A percentile compares a stretch with the other conserved stretches of the same genome.
phyloP scores from a whole-genome alignment of 2,113 vertebrate species.

The Petaurus breviceps region DNA sequence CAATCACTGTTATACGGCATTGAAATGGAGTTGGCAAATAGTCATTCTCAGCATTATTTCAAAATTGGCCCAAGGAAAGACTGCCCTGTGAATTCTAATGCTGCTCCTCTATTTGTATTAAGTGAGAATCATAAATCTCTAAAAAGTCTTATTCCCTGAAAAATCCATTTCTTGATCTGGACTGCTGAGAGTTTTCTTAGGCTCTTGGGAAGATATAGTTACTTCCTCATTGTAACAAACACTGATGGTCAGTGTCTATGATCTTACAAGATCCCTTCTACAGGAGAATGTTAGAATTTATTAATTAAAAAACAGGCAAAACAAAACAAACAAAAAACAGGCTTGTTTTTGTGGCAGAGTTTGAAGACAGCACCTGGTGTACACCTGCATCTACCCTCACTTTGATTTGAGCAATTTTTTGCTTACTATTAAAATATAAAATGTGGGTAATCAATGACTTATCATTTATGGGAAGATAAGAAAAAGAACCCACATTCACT shows the following conservation, averaged over 20 bases:
- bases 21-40: neutral
- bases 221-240: neutral
- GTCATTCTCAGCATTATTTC: neutral
- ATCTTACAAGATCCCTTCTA: neutral
- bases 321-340: neutral
- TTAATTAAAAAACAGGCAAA: too few species aligned
- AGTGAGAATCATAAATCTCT: neutral
- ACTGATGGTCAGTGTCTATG: neutral
- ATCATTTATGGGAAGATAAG: neutral
- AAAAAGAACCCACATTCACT: neutral
- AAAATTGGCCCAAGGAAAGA: neutral
- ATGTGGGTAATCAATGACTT: conserved; percentile 43
- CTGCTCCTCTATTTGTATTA: neutral
- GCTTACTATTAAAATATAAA: neutral
- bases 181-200: neutral
- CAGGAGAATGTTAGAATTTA: neutral
- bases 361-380: neutral
- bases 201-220: neutral
- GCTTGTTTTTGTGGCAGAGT: neutral
- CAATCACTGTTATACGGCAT: neutral
- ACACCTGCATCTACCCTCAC: neutral
- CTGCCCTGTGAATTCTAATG: neutral
- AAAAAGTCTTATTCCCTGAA: neutral
- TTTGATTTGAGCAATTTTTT: conserved; percentile 25
- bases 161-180: neutral